phyloP scores from a whole-genome alignment of 2,113 vertebrate species.

The Eulemur macaco region DNA sequence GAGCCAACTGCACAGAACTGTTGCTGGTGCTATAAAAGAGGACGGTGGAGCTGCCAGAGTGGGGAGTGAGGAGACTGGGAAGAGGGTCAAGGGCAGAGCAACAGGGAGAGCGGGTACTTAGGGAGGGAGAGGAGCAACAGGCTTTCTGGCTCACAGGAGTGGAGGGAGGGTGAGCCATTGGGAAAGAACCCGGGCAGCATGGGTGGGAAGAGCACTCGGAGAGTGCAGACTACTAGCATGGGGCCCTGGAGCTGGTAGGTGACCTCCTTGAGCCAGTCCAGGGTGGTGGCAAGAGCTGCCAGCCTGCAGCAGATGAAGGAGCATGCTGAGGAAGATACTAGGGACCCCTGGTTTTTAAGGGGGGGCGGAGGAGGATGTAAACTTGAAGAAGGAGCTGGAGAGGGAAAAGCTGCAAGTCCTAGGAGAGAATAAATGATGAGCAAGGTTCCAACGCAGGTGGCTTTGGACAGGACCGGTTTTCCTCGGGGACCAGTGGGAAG shows the following conservation, averaged over 20 bases:
- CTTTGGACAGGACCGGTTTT: background rate
- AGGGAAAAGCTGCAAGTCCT: background rate
- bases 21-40: background rate
- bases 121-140: background rate
- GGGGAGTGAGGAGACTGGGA: background rate
- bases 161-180: background rate
- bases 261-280: background rate
- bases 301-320: background rate
- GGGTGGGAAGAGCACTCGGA: accelerated
- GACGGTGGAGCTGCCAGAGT: accelerated
- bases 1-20: background rate
- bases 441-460: background rate
- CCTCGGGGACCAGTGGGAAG: background rate
- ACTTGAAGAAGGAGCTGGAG: background rate
- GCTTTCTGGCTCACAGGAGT: background rate
- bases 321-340: background rate
- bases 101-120: background rate
- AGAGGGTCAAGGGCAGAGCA: background rate
- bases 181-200: background rate
- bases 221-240: background rate
- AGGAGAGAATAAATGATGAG: background rate
- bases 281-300: background rate
- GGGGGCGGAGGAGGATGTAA: background rate
- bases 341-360: background rate
- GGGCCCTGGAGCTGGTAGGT: background rate